These are phyloP conservation scores for Allophyes oxyacanthae DNA, from an alignment of 2,888 invertebrate species.

Conservation along the genomic window DNA sequence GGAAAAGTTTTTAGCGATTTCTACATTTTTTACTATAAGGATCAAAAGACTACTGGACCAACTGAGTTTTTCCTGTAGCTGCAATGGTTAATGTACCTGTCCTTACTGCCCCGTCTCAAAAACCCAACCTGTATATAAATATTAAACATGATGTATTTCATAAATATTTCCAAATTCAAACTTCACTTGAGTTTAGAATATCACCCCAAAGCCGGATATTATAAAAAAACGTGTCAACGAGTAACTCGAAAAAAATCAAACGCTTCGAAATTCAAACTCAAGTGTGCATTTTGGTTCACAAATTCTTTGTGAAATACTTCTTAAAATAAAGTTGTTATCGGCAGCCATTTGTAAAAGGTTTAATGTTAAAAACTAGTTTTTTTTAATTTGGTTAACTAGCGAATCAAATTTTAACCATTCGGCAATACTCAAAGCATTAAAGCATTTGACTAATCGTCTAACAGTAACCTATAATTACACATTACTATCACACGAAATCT, in stretches of 20 bases:
- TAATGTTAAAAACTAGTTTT: neutral
- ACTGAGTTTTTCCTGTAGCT: no score
- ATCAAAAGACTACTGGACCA: no score
- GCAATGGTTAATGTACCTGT: no score
- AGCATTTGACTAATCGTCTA: constrained; percentile 25
- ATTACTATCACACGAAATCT: constrained; percentile 33
- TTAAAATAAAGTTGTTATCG: no score
- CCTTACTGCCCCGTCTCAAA: no score
- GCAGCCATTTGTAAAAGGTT: constrained; percentile 3
- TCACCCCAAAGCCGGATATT: no score
- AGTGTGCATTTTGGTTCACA: neutral
- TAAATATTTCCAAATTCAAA: neutral
- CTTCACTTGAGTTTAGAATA: neutral
- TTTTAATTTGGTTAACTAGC: constrained; percentile 3
- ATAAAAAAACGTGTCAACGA: no score
- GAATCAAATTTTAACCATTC: constrained; percentile 19
- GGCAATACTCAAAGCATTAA: constrained; percentile 18
- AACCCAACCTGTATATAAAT: no score
- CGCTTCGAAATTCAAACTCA: neutral
- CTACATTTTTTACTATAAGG: no score
- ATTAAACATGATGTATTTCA: no score
- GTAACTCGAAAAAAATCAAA: constrained; percentile 1
- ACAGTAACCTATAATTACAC: constrained; percentile 28
- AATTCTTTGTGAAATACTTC: no score
- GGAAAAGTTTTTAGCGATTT: no score